Evolutionary conservation across 2,113 vertebrate genomes (phyloP).

Genomic region (Microcebus griseorufus): DNA sequence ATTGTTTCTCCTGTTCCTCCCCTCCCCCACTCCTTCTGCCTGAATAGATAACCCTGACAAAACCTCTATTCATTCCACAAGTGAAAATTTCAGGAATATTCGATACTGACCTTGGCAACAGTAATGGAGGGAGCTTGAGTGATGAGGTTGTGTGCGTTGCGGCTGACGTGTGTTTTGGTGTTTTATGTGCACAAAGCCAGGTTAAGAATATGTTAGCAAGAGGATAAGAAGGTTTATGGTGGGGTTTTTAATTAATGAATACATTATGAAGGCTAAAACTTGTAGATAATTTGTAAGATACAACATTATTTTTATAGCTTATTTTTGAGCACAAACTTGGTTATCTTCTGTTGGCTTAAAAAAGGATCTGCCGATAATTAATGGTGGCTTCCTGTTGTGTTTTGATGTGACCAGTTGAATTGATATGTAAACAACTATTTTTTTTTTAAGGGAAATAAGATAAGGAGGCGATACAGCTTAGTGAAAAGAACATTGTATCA

Average conservation of each 20-base stretch:
- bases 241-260: conserved; percentile 23
- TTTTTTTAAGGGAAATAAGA: conserved; percentile 3
- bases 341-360: conserved; percentile 8
- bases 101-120: conserved; percentile 68
- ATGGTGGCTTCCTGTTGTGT: neutral
- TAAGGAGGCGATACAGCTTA: neutral
- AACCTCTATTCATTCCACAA: conserved; percentile 72
- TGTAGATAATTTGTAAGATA: neutral
- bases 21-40: conserved; percentile 55
- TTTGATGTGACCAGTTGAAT: neutral
- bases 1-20: conserved; percentile 68
- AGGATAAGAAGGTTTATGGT: conserved; percentile 8
- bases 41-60: conserved; percentile 78
- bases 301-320: neutral
- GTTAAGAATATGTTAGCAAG: conserved; percentile 37
- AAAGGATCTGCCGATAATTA: neutral
- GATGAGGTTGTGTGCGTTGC: conserved; percentile 37
- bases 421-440: neutral
- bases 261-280: neutral
- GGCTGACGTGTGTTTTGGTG: neutral
- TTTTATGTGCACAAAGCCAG: neutral
- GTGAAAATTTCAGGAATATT: conserved; percentile 54
- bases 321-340: neutral
- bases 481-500: neutral
- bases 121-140: neutral